Base-by-base conservation (phyloP, 2,888 invertebrate genomes). In the Drosophila diplacantha region DNA sequence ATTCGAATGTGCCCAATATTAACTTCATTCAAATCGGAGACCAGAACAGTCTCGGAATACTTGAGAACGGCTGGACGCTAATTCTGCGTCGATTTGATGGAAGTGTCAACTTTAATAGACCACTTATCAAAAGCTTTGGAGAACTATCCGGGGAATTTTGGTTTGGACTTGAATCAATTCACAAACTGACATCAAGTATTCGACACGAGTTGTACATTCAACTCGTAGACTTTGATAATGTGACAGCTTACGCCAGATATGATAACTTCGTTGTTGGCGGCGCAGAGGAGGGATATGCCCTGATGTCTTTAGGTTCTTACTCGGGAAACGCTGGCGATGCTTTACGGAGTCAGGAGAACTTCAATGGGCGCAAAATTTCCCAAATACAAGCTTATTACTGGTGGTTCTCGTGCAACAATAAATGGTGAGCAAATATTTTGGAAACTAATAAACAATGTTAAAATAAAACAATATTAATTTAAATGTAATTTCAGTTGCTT, bases 191-290 rank as follows among this genome's bases (percentile, higher is more conserved):
- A 18, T 29, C 29, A 8, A 18, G 8, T 12, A 3, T 8, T 12
- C 16, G 29, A 18, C 44, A 44, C 14, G 29, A 44, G 18, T 44
- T 44, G 29, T 44, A 29, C 44, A 29, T 44, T 44, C 5, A 44
- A 18, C 44, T 44, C 12, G 44, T 29, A 12, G 29, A 44, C 29
- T 44, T 18, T 44, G 44, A 44, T 43, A 24, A 11, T 16, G 41
- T 41, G 22, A 41, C 24, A 6, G 41, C 41, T 41, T 41, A 41
- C 24, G 44, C 44, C 26, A 44, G 14, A 29, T 44, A 44, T 44
- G 43, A 44, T 29, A 29, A 26, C 16, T 26, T 26, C 12, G 16
- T 16, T 4, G 12, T 44, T 26, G 26, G 12, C 1, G 12, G 16
- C 43, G 0, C 0, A 26, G 0, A 4, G 7, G 4, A 11, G 0